A percentile compares a stretch with the other conserved stretches of the same genome.
Conservation (phyloP, 2,888 invertebrate species). For the Eutolmus rufibarbis region DNA sequence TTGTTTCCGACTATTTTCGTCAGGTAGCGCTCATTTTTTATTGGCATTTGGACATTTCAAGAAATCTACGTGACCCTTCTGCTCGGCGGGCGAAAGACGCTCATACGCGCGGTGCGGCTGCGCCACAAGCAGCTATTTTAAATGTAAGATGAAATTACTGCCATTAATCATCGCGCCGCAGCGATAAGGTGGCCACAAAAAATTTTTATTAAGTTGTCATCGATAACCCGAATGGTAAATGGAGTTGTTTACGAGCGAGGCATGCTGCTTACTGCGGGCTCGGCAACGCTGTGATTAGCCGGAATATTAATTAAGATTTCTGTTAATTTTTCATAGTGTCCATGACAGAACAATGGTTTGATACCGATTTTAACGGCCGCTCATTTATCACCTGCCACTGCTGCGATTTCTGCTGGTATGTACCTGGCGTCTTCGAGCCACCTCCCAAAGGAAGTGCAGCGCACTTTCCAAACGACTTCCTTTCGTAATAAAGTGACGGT, state of each 20-base stretch:
- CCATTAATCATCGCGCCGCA: slow-evolving; percentile 12
- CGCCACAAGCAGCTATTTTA: neutral
- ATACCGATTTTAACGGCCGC: neutral
- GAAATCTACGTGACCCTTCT: slow-evolving; percentile 18
- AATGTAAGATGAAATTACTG: slow-evolving; percentile 23
- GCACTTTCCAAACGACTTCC: neutral
- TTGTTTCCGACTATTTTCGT: slow-evolving; percentile 14
- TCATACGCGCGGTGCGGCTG: neutral
- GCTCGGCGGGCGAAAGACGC: neutral
- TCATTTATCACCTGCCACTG: neutral
- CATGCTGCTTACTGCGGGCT: neutral
- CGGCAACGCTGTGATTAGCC: neutral
- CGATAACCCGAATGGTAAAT: slow-evolving; percentile 27
- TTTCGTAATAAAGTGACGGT: neutral
- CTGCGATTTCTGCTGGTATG: neutral
- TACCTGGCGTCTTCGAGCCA: neutral
- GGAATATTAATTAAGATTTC: slow-evolving; percentile 30
- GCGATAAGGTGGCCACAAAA: slow-evolving; percentile 12
- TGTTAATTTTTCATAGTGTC: slow-evolving; percentile 2
- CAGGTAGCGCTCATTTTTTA: slow-evolving; percentile 34
- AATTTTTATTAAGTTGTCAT: slow-evolving; percentile 38
- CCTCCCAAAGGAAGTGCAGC: neutral
- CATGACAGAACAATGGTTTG: neutral
- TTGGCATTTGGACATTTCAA: slow-evolving; percentile 21
- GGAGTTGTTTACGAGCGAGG: neutral